phyloP scores from a whole-genome alignment of 2,888 invertebrate genomes.

The Mythimna albipuncta region DNA sequence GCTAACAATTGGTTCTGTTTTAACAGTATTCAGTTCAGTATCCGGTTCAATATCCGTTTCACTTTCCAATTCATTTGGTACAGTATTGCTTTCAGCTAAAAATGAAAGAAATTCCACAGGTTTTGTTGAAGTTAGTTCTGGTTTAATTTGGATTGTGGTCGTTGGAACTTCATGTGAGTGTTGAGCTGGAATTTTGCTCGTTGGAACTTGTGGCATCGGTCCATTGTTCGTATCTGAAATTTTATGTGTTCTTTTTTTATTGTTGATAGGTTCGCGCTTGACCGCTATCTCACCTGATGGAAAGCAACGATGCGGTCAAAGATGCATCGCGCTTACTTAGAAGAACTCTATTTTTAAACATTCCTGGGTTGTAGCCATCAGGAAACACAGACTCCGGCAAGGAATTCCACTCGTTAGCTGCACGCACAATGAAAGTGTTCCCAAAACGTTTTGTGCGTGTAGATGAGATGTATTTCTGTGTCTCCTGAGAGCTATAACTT shows the following conservation, averaged over 20 bases:
- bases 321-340: no score
- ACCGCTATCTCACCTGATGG: no score
- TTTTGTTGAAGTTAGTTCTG: background rate
- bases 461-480: no score
- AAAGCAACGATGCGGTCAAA: no score
- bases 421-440: no score
- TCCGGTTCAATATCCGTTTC: background rate
- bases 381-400: no score
- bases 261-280: no score
- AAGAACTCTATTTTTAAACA: no score
- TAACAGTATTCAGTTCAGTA: background rate
- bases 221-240: slow-evolving; percentile 17
- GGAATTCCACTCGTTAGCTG: no score
- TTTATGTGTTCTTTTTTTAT: background rate
- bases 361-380: no score
- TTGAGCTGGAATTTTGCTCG: background rate
- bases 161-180: background rate
- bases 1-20: background rate
- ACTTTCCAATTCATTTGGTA: background rate
- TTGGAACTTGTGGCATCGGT: background rate
- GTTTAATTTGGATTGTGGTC: background rate
- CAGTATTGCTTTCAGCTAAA: background rate
- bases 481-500: no score
- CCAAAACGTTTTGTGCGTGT: no score
- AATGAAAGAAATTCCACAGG: background rate